A percentile compares a stretch with the other conserved stretches of the same genome.
Evolutionary conservation across 2,113 vertebrate species (phyloP).

Genomic region (Pseudorectes ferrugineus): DNA sequence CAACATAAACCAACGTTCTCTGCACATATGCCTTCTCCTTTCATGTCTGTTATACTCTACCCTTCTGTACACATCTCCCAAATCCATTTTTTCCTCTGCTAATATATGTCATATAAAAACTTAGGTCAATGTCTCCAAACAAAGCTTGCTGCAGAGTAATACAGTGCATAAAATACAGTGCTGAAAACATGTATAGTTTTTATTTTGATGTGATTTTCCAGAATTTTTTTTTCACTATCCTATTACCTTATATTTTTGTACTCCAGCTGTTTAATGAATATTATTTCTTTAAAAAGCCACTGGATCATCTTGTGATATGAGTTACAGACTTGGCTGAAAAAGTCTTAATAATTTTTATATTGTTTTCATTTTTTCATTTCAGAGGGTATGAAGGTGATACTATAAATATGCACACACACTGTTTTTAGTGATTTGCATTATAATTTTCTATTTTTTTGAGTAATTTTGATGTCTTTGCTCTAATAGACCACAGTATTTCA

Average conservation of each 20-base stretch:
- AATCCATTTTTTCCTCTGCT: neutral
- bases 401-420: neutral
- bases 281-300: neutral
- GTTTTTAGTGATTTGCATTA: neutral
- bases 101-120: neutral
- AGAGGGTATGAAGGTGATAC: neutral
- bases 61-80: neutral
- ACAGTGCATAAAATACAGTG: neutral
- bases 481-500: neutral
- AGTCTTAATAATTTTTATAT: neutral
- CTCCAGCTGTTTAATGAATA: neutral
- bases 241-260: neutral
- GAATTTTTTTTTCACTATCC: neutral
- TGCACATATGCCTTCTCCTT: neutral
- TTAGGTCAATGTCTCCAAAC: neutral
- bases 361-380: neutral
- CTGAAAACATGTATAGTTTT: neutral
- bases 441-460: neutral
- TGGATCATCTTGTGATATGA: neutral
- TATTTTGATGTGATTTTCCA: neutral
- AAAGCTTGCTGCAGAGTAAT: neutral
- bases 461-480: neutral
- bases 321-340: neutral
- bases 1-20: neutral
- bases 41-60: neutral